phyloP scores from a whole-genome alignment of 2,113 vertebrate genomes.

The Leucopsar rothschildi region DNA sequence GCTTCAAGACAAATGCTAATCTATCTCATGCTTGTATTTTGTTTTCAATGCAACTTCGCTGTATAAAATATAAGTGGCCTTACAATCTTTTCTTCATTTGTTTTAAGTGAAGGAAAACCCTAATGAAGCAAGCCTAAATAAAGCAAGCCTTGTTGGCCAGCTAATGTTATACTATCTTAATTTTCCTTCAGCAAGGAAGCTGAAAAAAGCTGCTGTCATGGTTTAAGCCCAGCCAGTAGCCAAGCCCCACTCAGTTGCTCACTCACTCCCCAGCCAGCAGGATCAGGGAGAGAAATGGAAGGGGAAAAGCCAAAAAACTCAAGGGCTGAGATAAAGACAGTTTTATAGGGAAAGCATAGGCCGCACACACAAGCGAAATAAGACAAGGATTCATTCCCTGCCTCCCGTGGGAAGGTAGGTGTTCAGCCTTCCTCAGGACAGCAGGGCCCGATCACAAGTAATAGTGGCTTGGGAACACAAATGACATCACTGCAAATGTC shows the following conservation, averaged over 20 bases:
- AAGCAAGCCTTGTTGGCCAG: background rate
- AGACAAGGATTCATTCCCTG: background rate
- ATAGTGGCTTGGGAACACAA: background rate
- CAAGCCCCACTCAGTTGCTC: background rate
- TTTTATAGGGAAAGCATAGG: background rate
- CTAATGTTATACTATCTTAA: background rate
- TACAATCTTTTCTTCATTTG: background rate
- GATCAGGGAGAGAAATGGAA: accelerated
- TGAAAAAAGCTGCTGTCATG: background rate
- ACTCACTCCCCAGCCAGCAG: background rate
- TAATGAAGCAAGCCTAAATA: background rate
- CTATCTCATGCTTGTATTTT: background rate
- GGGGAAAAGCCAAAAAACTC: background rate
- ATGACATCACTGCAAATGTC: background rate
- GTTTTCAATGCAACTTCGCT: background rate
- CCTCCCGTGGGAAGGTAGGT: background rate
- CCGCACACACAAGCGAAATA: accelerated
- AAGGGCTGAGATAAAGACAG: too few species aligned
- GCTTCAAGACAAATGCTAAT: background rate
- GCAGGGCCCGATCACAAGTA: too few species aligned
- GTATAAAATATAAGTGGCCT: background rate
- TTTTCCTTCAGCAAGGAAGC: background rate
- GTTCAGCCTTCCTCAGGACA: background rate
- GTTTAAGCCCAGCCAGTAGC: background rate
- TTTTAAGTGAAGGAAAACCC: background rate